Evolutionary conservation across 2,888 invertebrate species (phyloP), one percentile per base, ranked within the genome.

Genomic region (Parnassius mnemosyne): DNA sequence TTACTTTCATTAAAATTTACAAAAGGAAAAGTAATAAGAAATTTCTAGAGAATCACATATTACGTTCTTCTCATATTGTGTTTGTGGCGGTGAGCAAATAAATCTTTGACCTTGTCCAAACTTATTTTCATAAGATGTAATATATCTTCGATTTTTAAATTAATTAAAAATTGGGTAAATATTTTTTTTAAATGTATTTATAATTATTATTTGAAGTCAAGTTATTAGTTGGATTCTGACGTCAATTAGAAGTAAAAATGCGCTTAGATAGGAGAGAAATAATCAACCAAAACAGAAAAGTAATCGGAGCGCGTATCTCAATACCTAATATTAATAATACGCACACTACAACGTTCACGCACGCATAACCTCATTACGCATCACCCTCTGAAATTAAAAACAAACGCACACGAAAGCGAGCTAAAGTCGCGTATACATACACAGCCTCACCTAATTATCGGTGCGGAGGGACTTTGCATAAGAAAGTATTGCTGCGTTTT

Each of bases 401-500:
- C 53, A 83, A 84, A 84, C 83, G 71, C 76, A 78, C 75, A 74
- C 75, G 69, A 49, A 11, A 71, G 77, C 75, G 69, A 71, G 74
- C 76, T 78, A 81, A 79, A 76, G 76, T 11, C 74, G 75, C 76
- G 77, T 81, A 84, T 85, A 84, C 86, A 83, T 76, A 70, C 79
- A 79, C 74, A 77, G 72, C 77, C 76, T 81, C 83, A 82, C 87
- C 90, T 90, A 90, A 90, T 90, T 90, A 90, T 90, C 90, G 83
- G 77, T 73, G 75, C 76, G 76, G 78, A 86, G 89, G 89, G 89
- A 87, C 89, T 87, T 87, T 86, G 89, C 89, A 89, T 90, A 90
- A 89, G 90, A 90, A 89, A 89, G 90, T 89, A 89, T 90, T 89
- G 88, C 86, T 85, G 89, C 87, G 88, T 87, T 86, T 87, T 89